phyloP scores from a whole-genome alignment of 2,888 invertebrate genomes.

The Cataglyphis albicans region DNA sequence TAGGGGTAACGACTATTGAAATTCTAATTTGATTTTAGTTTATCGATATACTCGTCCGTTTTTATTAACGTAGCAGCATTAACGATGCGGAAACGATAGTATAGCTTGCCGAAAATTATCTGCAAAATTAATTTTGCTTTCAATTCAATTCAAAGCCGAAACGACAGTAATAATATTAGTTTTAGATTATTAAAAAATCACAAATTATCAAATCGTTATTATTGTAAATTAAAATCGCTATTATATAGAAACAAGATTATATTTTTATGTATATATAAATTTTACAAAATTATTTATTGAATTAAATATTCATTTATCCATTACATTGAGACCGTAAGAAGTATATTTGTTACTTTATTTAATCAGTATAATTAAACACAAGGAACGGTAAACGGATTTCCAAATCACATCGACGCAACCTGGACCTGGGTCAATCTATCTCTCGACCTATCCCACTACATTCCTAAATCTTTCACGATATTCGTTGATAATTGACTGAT shows the following conservation, averaged over 20 bases:
- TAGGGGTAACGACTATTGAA: neutral
- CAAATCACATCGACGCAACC: neutral
- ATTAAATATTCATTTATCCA: slow-evolving; percentile 1
- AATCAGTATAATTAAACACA: neutral
- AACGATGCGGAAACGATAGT: neutral
- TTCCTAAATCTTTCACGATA: neutral
- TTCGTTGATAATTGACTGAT: neutral
- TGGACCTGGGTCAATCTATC: slow-evolving; percentile 23
- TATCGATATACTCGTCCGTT: neutral
- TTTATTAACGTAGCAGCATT: neutral
- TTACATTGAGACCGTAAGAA: neutral
- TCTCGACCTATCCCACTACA: slow-evolving; percentile 17
- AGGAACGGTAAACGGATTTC: neutral
- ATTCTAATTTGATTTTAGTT: neutral
- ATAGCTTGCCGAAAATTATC: neutral
- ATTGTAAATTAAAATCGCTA: neutral
- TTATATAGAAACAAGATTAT: neutral
- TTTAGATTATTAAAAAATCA: neutral
- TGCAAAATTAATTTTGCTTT: neutral
- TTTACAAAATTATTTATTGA: neutral
- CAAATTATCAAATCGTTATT: neutral
- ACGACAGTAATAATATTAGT: neutral
- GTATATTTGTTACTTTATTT: neutral
- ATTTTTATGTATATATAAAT: neutral
- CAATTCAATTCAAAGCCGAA: neutral